These are phyloP conservation scores for Graptemys geographica DNA, from an alignment of 2,797 vertebrate species.

Conservation along the genomic window DNA sequence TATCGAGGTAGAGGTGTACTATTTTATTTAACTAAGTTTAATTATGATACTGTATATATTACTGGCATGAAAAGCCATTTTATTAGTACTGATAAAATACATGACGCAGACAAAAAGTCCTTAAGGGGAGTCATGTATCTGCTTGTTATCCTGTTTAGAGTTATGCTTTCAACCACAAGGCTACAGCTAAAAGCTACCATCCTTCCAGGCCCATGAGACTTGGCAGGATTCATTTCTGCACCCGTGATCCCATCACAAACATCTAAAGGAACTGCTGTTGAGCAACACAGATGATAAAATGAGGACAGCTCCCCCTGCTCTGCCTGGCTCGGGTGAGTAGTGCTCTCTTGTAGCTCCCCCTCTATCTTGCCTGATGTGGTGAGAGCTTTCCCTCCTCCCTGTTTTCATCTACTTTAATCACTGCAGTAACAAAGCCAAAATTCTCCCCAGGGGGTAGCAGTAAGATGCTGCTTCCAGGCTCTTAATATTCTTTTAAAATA, in stretches of 20 bases:
- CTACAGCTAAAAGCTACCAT: background rate
- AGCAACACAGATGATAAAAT: background rate
- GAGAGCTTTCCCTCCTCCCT: background rate
- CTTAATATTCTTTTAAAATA: background rate
- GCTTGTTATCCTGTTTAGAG: background rate
- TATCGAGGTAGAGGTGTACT: background rate
- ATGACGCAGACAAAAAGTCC: background rate
- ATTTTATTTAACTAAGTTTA: constrained; percentile 8
- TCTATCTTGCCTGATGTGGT: background rate
- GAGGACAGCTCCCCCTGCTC: background rate
- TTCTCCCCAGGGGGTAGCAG: background rate
- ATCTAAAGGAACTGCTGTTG: background rate
- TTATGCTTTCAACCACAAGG: background rate
- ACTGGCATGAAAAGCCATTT: background rate
- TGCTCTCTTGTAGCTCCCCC: background rate
- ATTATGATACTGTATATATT: background rate
- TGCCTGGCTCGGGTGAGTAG: background rate
- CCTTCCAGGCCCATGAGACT: background rate
- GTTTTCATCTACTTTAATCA: background rate
- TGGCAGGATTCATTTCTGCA: background rate
- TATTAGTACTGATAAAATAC: background rate
- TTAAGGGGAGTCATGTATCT: rapidly evolving
- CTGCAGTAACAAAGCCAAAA: background rate
- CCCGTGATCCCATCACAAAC: background rate
- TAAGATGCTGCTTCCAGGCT: background rate